Percentiles rank a stretch among this genome's conserved stretches.
Evolutionary conservation across 92 coral and sea anemone species (phyloP).

Genomic region (Muricea muricata): DNA sequence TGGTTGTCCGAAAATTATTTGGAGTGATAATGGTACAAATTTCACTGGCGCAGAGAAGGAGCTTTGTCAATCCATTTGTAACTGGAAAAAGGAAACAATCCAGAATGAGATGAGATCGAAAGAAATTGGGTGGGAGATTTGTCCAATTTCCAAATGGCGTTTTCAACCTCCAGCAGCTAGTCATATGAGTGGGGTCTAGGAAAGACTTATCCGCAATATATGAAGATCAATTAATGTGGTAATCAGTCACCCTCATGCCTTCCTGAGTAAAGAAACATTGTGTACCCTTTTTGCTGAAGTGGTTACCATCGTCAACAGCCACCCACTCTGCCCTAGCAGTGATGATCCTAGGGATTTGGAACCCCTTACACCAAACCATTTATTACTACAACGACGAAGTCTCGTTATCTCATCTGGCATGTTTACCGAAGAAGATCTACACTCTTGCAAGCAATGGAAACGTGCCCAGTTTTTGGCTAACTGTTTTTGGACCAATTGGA

Average conservation of each 20-base stretch:
- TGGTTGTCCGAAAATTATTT: constrained; percentile 33
- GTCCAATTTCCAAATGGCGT: constrained; percentile 53
- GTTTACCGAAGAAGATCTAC: constrained; percentile 59
- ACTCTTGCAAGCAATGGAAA: constrained; percentile 69
- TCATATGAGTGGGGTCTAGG: constrained; percentile 71
- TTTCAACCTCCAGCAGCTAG: constrained; percentile 73
- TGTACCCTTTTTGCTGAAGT: constrained; percentile 31
- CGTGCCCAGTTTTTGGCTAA: constrained; percentile 65
- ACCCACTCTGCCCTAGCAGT: constrained; percentile 65
- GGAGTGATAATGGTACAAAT: constrained; percentile 55
- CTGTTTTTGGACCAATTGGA: constrained; percentile 69
- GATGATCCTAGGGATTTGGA: constrained; percentile 70
- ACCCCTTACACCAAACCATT: constrained; percentile 70
- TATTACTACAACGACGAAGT: constrained; percentile 63
- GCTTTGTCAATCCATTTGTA: constrained; percentile 6
- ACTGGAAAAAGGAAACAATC: constrained; percentile 28
- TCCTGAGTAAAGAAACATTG: neutral
- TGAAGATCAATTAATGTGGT: constrained; percentile 61
- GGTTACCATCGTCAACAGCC: constrained; percentile 67
- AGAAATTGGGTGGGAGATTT: constrained; percentile 60
- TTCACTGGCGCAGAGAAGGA: constrained; percentile 51
- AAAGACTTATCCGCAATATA: constrained; percentile 68
- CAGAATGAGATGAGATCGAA: constrained; percentile 42
- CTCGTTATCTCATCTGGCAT: constrained; percentile 65
- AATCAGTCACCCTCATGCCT: constrained; percentile 62